Percentiles rank a stretch among this genome's conserved stretches.
Conservation (phyloP, 1,140 invertebrate genomes). For the Bilobella aurantiaca region DNA sequence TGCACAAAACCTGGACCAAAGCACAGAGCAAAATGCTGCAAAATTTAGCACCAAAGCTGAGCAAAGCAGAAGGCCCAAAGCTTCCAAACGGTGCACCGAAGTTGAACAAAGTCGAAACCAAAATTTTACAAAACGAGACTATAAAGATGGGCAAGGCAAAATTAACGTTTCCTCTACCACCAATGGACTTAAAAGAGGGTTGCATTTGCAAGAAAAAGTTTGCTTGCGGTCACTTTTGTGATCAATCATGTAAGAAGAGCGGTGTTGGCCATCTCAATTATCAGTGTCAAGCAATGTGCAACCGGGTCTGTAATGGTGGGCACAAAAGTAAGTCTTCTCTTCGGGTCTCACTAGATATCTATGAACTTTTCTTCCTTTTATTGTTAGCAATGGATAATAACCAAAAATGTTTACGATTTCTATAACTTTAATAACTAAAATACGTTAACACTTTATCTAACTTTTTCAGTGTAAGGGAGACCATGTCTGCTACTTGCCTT, state of each 20-base stretch:
- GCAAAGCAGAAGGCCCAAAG: too few species aligned
- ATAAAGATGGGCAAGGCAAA: too few species aligned
- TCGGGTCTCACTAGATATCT: not conserved
- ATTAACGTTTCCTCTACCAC: too few species aligned
- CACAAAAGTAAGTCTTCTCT: not conserved
- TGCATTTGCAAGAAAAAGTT: conserved; percentile 2
- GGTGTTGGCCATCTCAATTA: conserved; percentile 21
- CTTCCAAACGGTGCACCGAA: too few species aligned
- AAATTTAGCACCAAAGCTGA: too few species aligned
- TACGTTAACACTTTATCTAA: not conserved
- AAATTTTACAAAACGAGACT: too few species aligned
- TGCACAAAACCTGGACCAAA: too few species aligned
- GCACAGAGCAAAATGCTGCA: too few species aligned
- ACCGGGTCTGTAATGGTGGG: conserved; percentile 9
- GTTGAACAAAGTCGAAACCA: too few species aligned
- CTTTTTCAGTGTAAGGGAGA: not conserved
- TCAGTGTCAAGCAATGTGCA: conserved; percentile 17
- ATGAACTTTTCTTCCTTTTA: not conserved
- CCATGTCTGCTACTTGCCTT: not conserved
- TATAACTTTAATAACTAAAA: not conserved
- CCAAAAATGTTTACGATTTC: not conserved
- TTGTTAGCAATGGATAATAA: too few species aligned
- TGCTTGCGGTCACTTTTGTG: conserved; percentile 31
- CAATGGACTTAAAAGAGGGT: not conserved
- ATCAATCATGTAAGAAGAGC: conserved; percentile 19